These are phyloP conservation scores for Martes martes DNA, from an alignment of 2,113 vertebrate species.

Conservation along the genomic window DNA sequence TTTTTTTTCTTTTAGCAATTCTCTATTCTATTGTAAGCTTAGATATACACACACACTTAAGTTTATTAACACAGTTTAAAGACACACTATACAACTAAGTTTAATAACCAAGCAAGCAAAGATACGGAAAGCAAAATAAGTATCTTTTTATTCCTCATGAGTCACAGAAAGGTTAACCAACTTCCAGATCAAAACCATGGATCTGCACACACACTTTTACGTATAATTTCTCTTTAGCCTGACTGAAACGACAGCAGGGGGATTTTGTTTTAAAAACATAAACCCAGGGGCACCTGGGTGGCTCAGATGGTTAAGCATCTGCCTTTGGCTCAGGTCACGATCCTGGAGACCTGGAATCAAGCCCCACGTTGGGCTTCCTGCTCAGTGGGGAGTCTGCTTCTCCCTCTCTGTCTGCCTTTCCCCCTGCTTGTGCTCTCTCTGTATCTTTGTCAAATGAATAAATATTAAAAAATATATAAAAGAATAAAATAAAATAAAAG, in stretches of 20 bases:
- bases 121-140: not conserved
- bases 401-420: no score
- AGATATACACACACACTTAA: not conserved
- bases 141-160: not conserved
- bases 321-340: no score
- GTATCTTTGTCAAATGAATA: no score
- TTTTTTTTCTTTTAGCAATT: constrained; percentile 12
- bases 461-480: not conserved
- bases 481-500: not conserved
- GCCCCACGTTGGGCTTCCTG: no score
- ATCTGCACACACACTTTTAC: not conserved
- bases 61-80: constrained; percentile 28
- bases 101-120: not conserved
- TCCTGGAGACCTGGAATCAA: no score
- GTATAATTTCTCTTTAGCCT: not conserved
- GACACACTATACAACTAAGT: not conserved
- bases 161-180: not conserved
- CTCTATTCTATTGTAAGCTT: not conserved
- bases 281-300: not conserved
- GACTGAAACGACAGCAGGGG: not conserved
- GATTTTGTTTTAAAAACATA: not conserved
- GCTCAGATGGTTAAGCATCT: no score
- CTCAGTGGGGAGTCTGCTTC: no score
- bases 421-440: no score
- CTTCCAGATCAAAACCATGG: not conserved